A percentile compares a stretch with the other conserved stretches of the same genome.
Evolutionary conservation across 2,113 vertebrate genomes (phyloP).

Genomic region (Gobio gobio): DNA sequence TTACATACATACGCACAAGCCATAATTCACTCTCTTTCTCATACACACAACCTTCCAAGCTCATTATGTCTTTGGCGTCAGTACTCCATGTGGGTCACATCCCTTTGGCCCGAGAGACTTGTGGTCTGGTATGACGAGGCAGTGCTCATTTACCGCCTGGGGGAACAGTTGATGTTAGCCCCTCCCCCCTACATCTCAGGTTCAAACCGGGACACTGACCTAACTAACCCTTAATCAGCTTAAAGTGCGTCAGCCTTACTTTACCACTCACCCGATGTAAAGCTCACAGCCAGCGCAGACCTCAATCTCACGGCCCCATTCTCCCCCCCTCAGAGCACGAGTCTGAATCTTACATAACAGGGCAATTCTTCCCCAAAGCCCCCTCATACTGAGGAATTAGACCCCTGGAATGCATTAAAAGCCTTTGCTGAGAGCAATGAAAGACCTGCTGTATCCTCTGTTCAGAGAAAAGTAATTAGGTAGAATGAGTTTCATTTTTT

Average conservation of each 20-base stretch:
- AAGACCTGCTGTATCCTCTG: constrained; percentile 36
- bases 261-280: constrained; percentile 44
- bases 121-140: constrained; percentile 33
- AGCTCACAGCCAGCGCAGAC: constrained; percentile 42
- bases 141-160: constrained; percentile 32
- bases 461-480: constrained; percentile 50
- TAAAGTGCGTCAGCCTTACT: constrained; percentile 48
- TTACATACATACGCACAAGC: constrained; percentile 26
- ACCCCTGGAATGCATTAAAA: constrained; percentile 50
- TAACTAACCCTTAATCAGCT: constrained; percentile 49
- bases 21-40: constrained; percentile 21
- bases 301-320: constrained; percentile 32
- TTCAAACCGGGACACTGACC: constrained; percentile 51
- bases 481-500: neutral
- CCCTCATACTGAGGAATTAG: constrained; percentile 49
- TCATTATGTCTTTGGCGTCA: constrained; percentile 38
- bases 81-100: constrained; percentile 26
- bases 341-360: constrained; percentile 47
- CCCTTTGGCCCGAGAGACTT: constrained; percentile 16
- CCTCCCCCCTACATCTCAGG: neutral
- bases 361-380: constrained; percentile 47
- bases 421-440: constrained; percentile 45
- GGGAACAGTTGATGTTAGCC: constrained; percentile 30
- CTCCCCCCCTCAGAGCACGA: constrained; percentile 15
- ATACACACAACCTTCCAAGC: constrained; percentile 27